Conservation (phyloP, 2,888 invertebrate species). For the Magallana nippona region DNA sequence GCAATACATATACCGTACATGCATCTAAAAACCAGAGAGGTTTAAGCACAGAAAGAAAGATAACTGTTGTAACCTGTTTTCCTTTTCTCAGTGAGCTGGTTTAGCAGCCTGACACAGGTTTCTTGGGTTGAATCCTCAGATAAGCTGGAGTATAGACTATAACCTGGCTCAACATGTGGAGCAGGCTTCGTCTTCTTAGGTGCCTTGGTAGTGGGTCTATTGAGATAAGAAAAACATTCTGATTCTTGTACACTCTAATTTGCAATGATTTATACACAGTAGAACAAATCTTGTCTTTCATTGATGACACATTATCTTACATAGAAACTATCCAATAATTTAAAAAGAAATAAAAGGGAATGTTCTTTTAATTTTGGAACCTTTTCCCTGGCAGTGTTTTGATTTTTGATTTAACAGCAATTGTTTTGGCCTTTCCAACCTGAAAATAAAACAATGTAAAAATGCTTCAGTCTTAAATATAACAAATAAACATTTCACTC, state of each 20-base stretch:
- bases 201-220: constrained; percentile 49
- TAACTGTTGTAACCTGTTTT: constrained; percentile 24
- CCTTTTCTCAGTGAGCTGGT: constrained; percentile 58
- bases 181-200: constrained; percentile 54
- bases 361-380: constrained; percentile 34
- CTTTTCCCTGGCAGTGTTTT: constrained; percentile 55
- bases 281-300: too few species aligned
- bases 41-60: neutral
- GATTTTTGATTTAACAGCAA: constrained; percentile 58
- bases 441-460: neutral
- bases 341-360: too few species aligned
- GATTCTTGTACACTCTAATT: neutral
- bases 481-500: too few species aligned
- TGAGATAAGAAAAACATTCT: constrained; percentile 36
- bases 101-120: constrained; percentile 63
- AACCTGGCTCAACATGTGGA: constrained; percentile 60
- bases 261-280: neutral
- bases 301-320: too few species aligned
- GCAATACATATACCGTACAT: too few species aligned
- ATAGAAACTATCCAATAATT: too few species aligned
- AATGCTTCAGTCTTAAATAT: neutral
- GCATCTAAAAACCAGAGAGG: neutral
- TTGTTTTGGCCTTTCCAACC: constrained; percentile 49
- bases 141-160: constrained; percentile 66
- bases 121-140: constrained; percentile 63